Conservation (phyloP, 1,140 invertebrate species). For the Heliconius nattereri region DNA sequence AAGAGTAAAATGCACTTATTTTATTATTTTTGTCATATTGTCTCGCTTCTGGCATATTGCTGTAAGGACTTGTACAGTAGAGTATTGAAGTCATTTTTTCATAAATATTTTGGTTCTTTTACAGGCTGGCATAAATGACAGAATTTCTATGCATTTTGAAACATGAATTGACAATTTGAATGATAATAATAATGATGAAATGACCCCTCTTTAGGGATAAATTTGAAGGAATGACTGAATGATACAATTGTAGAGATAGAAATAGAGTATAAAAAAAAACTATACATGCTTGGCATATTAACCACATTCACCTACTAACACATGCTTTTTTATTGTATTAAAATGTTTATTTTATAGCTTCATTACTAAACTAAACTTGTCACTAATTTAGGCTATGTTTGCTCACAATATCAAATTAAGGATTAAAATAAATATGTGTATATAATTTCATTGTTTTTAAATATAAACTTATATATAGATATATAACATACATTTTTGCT, state of each 20-base stretch:
- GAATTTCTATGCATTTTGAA: slow-evolving; percentile 36
- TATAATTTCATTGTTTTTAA: slow-evolving; percentile 22
- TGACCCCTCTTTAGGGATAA: slow-evolving; percentile 17
- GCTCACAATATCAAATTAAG: slow-evolving; percentile 35
- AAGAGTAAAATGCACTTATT: slow-evolving; percentile 9
- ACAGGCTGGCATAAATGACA: slow-evolving; percentile 44
- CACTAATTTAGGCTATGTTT: slow-evolving; percentile 32
- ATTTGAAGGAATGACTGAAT: slow-evolving; percentile 40
- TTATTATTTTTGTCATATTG: slow-evolving; percentile 8
- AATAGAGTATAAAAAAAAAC: slow-evolving; percentile 23
- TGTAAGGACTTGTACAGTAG: slow-evolving; percentile 4
- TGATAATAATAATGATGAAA: slow-evolving; percentile 22
- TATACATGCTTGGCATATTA: slow-evolving; percentile 36
- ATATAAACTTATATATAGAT: slow-evolving; percentile 26
- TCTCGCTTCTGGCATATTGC: slow-evolving; percentile 20
- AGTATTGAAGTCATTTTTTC: slow-evolving; percentile 32
- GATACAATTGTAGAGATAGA: slow-evolving; percentile 23
- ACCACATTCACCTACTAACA: slow-evolving; percentile 33
- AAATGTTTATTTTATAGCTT: slow-evolving; percentile 17
- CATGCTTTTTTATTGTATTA: slow-evolving; percentile 35
- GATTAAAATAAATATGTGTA: slow-evolving; percentile 25
- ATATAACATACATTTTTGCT: slow-evolving; percentile 38
- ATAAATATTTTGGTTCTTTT: slow-evolving; percentile 42
- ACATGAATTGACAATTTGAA: slow-evolving; percentile 31
- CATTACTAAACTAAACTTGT: slow-evolving; percentile 14